phyloP scores from a whole-genome alignment of 2,888 invertebrate species.

The Petrophora chlorosata region DNA sequence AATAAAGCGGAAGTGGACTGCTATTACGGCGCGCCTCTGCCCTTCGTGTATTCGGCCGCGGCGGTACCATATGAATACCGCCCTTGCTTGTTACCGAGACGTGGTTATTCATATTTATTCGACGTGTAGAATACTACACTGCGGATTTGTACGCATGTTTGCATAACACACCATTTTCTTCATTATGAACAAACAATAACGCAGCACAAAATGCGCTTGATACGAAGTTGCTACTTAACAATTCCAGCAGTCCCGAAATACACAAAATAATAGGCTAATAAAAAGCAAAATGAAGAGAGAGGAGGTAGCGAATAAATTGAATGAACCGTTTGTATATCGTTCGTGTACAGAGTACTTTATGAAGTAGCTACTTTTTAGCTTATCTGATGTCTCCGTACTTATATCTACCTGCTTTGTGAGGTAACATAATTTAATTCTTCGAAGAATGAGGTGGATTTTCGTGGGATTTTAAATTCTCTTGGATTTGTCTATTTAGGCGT shows the following conservation, averaged over 20 bases:
- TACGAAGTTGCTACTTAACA: constrained; percentile 5
- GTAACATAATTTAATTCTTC: constrained; percentile 53
- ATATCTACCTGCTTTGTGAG: constrained; percentile 46
- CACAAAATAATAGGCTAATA: constrained; percentile 28
- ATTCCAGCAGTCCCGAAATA: constrained; percentile 19
- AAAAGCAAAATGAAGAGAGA: constrained; percentile 31
- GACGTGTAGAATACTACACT: not conserved
- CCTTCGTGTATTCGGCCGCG: constrained; percentile 42
- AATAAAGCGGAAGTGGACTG: constrained; percentile 82
- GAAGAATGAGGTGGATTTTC: constrained; percentile 51
- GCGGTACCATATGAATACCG: constrained; percentile 22
- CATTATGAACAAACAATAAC: not conserved
- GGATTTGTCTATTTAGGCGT: constrained; percentile 58
- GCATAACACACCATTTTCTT: not conserved
- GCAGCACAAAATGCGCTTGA: constrained; percentile 1
- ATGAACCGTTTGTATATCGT: constrained; percentile 38
- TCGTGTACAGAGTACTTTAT: constrained; percentile 39
- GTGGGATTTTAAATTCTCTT: constrained; percentile 51
- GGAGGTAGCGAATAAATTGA: constrained; percentile 36
- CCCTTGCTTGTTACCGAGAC: constrained; percentile 21
- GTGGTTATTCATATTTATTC: constrained; percentile 17
- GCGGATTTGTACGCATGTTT: not conserved
- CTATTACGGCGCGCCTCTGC: constrained; percentile 66
- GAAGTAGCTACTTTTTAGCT: constrained; percentile 48
- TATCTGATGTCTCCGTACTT: constrained; percentile 46